Evolutionary conservation across 2,888 invertebrate species (phyloP).

Genomic region (Heliconius hortense): DNA sequence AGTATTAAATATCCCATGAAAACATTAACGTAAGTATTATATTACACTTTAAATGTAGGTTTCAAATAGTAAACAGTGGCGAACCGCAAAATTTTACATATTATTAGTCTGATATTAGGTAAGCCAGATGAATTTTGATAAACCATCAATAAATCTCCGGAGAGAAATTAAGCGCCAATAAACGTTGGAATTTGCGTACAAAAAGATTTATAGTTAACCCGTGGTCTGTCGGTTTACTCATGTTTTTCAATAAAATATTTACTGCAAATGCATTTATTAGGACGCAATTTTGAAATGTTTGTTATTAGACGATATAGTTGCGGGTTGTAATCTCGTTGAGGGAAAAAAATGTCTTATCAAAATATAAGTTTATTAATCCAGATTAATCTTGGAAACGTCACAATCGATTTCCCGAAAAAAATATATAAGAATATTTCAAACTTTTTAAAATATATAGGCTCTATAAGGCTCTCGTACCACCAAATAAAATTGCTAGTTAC

Average conservation of each 20-base stretch:
- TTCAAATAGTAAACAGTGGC: neutral
- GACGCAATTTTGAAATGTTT: neutral
- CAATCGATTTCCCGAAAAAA: neutral
- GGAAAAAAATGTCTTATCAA: neutral
- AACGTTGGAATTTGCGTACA: constrained; percentile 26
- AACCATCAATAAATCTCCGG: constrained; percentile 28
- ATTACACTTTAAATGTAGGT: neutral
- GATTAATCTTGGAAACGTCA: neutral
- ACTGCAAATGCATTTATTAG: neutral
- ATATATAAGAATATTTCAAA: too few species aligned
- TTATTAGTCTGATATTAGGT: constrained; percentile 11
- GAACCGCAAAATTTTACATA: constrained; percentile 18
- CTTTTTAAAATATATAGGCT: too few species aligned
- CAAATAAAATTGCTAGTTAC: too few species aligned
- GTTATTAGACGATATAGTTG: neutral
- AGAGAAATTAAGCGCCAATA: constrained; percentile 29
- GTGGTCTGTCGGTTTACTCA: constrained; percentile 23
- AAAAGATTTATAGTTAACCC: constrained; percentile 29
- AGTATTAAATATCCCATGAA: too few species aligned
- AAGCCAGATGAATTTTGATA: constrained; percentile 30
- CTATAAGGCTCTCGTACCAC: too few species aligned
- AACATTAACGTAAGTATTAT: neutral
- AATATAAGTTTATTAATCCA: neutral
- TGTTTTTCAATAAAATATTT: constrained; percentile 4
- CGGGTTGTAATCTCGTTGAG: neutral